Evolutionary conservation across 2,797 vertebrate genomes (phyloP).

Genomic region (Macropodus opercularis): DNA sequence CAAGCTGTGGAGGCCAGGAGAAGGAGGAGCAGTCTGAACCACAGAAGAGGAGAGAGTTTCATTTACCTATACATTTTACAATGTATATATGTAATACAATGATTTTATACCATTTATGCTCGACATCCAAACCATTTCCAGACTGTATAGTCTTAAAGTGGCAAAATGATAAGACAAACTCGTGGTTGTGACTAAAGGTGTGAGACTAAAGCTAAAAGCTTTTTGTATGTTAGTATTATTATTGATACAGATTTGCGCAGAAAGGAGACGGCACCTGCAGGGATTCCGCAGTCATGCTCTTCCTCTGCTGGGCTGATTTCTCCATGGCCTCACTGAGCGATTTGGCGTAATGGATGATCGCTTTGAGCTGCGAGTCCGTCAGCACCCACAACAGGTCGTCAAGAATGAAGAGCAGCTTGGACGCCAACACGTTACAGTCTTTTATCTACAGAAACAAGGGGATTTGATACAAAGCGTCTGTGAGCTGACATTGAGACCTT

Average conservation of each 20-base stretch:
- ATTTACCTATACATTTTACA: not conserved
- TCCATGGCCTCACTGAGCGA: constrained; percentile 97
- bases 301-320: constrained; percentile 94
- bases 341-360: constrained; percentile 96
- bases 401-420: constrained; percentile 95
- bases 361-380: constrained; percentile 97
- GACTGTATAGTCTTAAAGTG: too few species aligned
- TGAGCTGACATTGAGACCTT: not conserved
- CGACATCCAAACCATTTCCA: too few species aligned
- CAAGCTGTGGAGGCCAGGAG: constrained; percentile 86
- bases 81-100: too few species aligned
- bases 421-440: constrained; percentile 96
- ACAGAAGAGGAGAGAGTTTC: constrained; percentile 12
- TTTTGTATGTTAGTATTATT: not conserved
- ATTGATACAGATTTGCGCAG: not conserved
- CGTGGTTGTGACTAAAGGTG: not conserved
- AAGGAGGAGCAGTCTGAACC: constrained; percentile 86
- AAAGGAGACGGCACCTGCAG: constrained; percentile 80
- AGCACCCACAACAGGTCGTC: constrained; percentile 98
- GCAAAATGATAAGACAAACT: not conserved
- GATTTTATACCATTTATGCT: not conserved
- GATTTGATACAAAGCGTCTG: constrained; percentile 1
- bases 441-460: constrained; percentile 83
- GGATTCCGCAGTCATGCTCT: constrained; percentile 90
- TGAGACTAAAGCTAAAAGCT: too few species aligned